Evolutionary conservation across 2,888 invertebrate genomes (phyloP), one percentile per base, ranked within the genome.

Genomic region (Gerris lacustris): DNA sequence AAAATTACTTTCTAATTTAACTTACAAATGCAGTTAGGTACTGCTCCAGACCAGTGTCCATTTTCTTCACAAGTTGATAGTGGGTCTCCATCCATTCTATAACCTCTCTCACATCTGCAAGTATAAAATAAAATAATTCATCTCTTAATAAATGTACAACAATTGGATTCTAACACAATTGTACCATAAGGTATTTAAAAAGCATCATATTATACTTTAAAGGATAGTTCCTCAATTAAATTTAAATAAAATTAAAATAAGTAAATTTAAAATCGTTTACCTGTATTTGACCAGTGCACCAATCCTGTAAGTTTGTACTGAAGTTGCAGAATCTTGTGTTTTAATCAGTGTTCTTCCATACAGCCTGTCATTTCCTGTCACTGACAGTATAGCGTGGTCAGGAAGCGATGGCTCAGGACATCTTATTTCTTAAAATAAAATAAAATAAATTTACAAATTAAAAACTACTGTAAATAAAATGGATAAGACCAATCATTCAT

Each of bases 291-390:
- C 90, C 18, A 92, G 81, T 0, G 94, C 91, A 0, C 92, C 91
- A 74, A 94, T 91, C 78, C 91, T 90, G 81, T 92, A 94, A 0
- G 92, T 90, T 72, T 89, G 88, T 0, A 89, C 83, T 9, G 85
- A 86, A 2, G 84, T 79, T 5, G 85, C 83, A 72, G 85, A 86
- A 69, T 89, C 90, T 0, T 87, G 82, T 0, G 92, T 92, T 63
- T 90, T 83, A 74, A 93, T 89, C 18, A 92, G 81, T 0, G 93
- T 92, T 44, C 92, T 85, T 0, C 92, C 92, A 78, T 93, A 92
- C 86, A 91, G 90, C 69, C 95, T 85, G 79, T 95, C 95, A 79
- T 94, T 95, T 69, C 93, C 92, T 0, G 94, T 93, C 47, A 94
- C 91, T 0, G 94, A 92, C 0, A 94, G 84, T 43, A 94, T 90